Evolutionary conservation across 2,888 invertebrate genomes (phyloP), one percentile per base, ranked within the genome.

Genomic region (Tricholauxania praeusta): DNA sequence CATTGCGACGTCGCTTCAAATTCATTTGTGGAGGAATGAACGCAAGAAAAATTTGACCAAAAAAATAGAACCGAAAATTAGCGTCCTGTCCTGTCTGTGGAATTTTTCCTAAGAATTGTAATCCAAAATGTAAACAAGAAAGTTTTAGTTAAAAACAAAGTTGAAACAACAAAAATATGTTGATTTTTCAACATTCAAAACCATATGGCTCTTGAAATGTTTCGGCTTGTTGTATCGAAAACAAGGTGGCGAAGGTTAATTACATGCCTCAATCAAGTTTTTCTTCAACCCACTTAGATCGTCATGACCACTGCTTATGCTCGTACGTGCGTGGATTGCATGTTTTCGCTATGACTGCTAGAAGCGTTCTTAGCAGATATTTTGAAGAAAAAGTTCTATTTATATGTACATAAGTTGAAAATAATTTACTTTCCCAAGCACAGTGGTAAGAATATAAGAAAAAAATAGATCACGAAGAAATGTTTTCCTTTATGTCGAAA

Each of bases 161-260:
- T 49, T 19, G 64, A 51, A 49, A 63, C 17, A 39, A 39, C 15
- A n/a, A 32, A n/a, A 62, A 62, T 39, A 28, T 57, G 28, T n/a
- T 57, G 57, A 22, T 22, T 6, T 57, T 62, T 39, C 22, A 39
- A 62, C 28, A 10, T 39, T 39, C 10, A 39, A 39, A 39, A 39
- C 8, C 39, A 39, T 39, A 7, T 39, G 39, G 39, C 10, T 8
- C 39, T 39, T 39, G 39, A 39, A 39, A 39, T 39, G 39, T 10
- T 39, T 39, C 39, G 10, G 39, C 8, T 39, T 39, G 15, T n/a
- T 62, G 32, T 17, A n/a, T 17, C 15, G 10, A 17, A 66, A 66
- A 51, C 53, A 28, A 57, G 49, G 68, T 62, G 62, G 32, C 60
- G 53, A 60, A 70, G 62, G 63, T 70, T 63, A 70, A 70, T 70